phyloP scores from a whole-genome alignment of 2,113 vertebrate genomes.

The Equus quagga region DNA sequence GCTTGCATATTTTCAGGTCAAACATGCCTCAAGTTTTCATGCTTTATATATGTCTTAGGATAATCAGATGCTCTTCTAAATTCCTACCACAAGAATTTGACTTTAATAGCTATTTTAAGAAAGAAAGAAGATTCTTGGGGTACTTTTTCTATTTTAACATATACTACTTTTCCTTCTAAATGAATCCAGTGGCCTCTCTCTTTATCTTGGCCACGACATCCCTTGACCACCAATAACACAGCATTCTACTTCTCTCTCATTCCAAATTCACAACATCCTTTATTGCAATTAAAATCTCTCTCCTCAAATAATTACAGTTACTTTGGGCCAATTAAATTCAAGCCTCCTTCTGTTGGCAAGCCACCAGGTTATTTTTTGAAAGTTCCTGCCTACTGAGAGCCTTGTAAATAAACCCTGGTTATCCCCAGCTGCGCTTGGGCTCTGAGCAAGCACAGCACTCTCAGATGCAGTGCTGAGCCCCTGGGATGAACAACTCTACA shows the following conservation, averaged over 20 bases:
- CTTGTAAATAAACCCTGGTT: neutral
- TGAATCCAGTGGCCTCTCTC: neutral
- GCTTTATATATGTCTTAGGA: neutral
- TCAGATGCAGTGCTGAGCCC: neutral
- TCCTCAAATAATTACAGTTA: neutral
- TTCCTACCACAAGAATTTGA: conserved; percentile 25
- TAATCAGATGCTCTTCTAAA: neutral
- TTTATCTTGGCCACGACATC: neutral
- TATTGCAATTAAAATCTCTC: neutral
- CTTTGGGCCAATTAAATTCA: neutral
- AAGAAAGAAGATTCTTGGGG: neutral
- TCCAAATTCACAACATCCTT: neutral
- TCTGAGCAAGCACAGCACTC: neutral
- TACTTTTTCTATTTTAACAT: neutral
- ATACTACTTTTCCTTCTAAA: neutral
- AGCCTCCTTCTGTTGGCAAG: conserved; percentile 20
- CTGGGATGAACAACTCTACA: rapidly evolving
- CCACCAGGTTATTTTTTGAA: neutral
- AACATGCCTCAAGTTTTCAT: neutral
- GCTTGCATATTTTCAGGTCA: neutral
- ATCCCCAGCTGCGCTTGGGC: neutral
- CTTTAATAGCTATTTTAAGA: conserved; percentile 34
- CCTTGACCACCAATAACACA: neutral
- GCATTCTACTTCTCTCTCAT: neutral
- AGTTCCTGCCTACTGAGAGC: neutral